Evolutionary conservation across 1,140 invertebrate genomes (phyloP).

Genomic region (Oscheius sp.): DNA sequence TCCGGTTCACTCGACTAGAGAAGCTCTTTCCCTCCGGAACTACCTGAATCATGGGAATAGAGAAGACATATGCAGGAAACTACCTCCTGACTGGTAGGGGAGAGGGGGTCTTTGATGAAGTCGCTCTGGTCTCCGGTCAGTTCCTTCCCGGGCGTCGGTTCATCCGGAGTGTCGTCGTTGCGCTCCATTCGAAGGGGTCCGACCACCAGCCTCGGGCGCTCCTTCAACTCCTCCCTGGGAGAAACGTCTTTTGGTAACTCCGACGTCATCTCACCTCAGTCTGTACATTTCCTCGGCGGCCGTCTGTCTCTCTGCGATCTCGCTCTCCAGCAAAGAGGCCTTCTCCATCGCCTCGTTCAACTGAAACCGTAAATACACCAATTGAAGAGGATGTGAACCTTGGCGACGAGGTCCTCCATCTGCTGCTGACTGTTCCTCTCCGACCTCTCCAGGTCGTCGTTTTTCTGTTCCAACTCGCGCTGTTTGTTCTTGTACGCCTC

Average conservation of each 20-base stretch:
- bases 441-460: conserved; percentile 4
- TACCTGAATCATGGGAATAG: not conserved
- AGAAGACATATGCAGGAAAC: not conserved
- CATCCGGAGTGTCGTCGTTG: not conserved
- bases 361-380: not conserved
- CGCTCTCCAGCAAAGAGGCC: not conserved
- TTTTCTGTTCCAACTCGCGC: conserved; percentile 1
- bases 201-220: not conserved
- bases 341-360: not conserved
- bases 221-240: conserved; percentile 6
- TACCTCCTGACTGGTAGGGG: not conserved
- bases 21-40: not conserved
- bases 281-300: conserved; percentile 10
- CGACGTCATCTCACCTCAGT: not conserved
- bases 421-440: conserved; percentile 1
- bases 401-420: not conserved
- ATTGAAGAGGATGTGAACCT: not conserved
- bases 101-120: not conserved
- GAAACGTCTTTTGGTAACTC: not conserved
- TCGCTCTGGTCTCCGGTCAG: not conserved
- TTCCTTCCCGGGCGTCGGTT: conserved; percentile 6
- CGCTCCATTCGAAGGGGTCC: conserved; percentile 5
- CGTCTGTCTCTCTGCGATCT: conserved; percentile 2
- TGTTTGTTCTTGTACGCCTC: not conserved
- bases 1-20: not conserved